Evolutionary conservation across 37 sponge, comb jelly and placozoan species (phyloP), one percentile per base, ranked within the genome.

Genomic region (Beroe ovata): DNA sequence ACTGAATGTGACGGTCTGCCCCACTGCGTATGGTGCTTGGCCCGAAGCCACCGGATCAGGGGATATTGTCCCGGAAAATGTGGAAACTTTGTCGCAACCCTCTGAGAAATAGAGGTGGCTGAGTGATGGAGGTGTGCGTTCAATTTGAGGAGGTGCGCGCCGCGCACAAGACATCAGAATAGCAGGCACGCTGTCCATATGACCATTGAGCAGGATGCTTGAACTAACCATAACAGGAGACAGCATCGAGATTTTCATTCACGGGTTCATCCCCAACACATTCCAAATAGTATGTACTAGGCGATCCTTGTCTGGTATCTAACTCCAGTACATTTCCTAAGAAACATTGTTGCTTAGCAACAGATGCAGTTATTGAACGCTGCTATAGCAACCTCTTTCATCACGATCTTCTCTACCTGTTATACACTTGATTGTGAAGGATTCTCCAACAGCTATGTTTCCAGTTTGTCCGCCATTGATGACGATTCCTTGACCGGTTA

Each of bases 391-490:
- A n/a, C n/a, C n/a, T n/a, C n/a, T n/a, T n/a, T n/a, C n/a, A n/a
- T n/a, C n/a, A n/a, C n/a, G n/a, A 35, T 69, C 71, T 6, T 36
- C 47, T 28, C 28, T 77, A 77, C 71, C 71, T 71, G 21, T 28
- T 20, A 2, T 29, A 29, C 84, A 77, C 6, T 42, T 77, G 1
- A 77, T 21, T n/a, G 54, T 41, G 54, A 42, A 77, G 26, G 26
- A 16, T 16, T 77, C 84, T 19, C 84, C 84, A 2, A 77, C 54
- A 14, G 54, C 28, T 0, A 77, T 39, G 41, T 77, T 77, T 11
- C 84, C 84, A 14, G 47, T 77, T 4, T 14, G 4, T 20, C 63
- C 29, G 4, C 23, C 29, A 23, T 62, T 25, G 20, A 25, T 25
- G 4, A 26, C 29, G 63, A 25, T 62, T 3, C 6, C 21, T 23